Percentiles rank a stretch among this genome's conserved stretches.
phyloP scores from a whole-genome alignment of 2,797 vertebrate species.

The Hypotaenidia okinawae region DNA sequence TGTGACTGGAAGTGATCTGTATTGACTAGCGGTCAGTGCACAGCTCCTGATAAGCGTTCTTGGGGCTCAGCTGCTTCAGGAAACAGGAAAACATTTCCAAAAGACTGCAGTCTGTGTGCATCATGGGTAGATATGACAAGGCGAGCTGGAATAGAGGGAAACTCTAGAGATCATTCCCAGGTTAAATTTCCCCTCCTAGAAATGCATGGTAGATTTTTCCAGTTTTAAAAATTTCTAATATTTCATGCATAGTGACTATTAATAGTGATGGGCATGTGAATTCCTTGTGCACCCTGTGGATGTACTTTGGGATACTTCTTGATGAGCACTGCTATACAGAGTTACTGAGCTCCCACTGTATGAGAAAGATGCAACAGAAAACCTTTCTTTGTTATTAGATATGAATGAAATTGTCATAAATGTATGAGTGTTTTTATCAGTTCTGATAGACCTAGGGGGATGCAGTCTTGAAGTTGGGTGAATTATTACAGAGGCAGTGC shows the following conservation, averaged over 20 bases:
- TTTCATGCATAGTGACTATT: not conserved
- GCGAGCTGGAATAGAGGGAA: not conserved
- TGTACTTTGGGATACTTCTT: not conserved
- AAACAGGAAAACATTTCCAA: not conserved
- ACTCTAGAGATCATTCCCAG: not conserved
- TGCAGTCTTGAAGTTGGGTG: not conserved
- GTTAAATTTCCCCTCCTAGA: not conserved
- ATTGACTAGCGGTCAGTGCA: not conserved
- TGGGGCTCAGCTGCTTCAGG: not conserved
- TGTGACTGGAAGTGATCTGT: not conserved
- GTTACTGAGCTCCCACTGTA: conserved; percentile 14
- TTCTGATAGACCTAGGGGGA: conserved; percentile 10
- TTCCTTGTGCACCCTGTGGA: not conserved
- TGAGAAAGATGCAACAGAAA: conserved; percentile 37
- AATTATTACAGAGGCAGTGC: not conserved
- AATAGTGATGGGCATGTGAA: not conserved
- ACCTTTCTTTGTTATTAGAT: conserved; percentile 23
- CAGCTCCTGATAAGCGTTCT: not conserved
- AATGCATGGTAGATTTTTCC: not conserved
- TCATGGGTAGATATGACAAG: not conserved
- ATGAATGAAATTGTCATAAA: conserved; percentile 40
- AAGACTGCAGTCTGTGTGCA: not conserved
- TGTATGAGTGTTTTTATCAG: conserved; percentile 13
- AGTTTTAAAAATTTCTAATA: not conserved
- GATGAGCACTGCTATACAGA: not conserved